phyloP scores from a whole-genome alignment of 2,113 vertebrate genomes.

The Eupsittula cactorum region DNA sequence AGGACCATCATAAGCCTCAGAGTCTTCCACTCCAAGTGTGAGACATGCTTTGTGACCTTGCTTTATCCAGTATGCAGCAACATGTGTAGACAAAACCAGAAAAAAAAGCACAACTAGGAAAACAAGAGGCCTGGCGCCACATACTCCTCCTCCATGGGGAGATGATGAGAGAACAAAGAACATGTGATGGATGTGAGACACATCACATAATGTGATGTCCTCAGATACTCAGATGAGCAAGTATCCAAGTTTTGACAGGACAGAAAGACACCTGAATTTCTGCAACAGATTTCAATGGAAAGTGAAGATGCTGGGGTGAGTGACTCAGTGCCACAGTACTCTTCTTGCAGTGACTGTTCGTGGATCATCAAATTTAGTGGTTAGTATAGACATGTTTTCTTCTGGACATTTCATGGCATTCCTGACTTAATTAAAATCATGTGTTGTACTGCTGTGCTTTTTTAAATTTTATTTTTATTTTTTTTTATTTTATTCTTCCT shows the following conservation, averaged over 20 bases:
- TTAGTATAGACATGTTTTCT: constrained; percentile 61
- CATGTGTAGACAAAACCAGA: constrained; percentile 57
- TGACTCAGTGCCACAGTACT: not conserved
- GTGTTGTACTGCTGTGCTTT: constrained; percentile 48
- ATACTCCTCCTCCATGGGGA: constrained; percentile 55
- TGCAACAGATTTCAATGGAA: not conserved
- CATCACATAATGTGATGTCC: constrained; percentile 45
- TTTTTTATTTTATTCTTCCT: constrained; percentile 49
- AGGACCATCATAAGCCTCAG: not conserved
- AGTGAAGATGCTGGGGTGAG: not conserved
- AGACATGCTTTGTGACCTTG: constrained; percentile 52
- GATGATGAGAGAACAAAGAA: constrained; percentile 68
- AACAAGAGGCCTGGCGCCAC: constrained; percentile 57
- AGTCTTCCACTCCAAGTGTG: constrained; percentile 21
- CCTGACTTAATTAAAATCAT: constrained; percentile 69
- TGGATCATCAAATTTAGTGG: constrained; percentile 19
- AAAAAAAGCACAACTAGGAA: constrained; percentile 32
- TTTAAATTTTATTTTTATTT: not conserved
- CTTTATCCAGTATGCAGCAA: constrained; percentile 51
- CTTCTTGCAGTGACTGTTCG: not conserved
- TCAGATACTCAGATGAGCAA: constrained; percentile 34
- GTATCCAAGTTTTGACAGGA: not conserved
- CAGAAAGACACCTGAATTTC: constrained; percentile 26
- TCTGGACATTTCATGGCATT: constrained; percentile 67
- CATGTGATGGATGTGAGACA: constrained; percentile 56